Conservation (phyloP, 2,888 invertebrate genomes). For the Drosophila formosana region DNA sequence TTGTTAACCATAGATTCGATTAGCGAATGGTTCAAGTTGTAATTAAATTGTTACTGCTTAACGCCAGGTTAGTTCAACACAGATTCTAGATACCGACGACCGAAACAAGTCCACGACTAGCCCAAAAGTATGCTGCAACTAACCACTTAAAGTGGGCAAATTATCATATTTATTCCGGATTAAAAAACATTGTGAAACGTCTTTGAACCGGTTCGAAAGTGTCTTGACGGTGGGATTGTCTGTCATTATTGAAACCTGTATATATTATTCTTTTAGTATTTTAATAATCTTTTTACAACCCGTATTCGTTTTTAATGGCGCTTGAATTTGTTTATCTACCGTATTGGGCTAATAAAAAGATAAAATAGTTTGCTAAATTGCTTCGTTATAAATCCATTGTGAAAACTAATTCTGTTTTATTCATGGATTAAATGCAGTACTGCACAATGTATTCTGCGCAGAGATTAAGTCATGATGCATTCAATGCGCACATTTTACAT, state of each 20-base stretch:
- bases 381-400: background rate
- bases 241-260: too few species aligned
- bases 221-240: background rate
- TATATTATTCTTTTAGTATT: background rate
- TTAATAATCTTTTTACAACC: background rate
- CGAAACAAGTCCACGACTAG: background rate
- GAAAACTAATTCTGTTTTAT: conserved; percentile 19
- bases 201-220: background rate
- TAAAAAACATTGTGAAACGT: background rate
- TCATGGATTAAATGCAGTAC: conserved; percentile 5
- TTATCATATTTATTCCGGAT: background rate
- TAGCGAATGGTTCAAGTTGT: conserved; percentile 28
- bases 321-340: background rate
- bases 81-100: background rate
- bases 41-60: conserved; percentile 31
- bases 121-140: conserved; percentile 15
- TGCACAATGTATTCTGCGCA: conserved; percentile 23
- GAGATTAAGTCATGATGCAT: conserved; percentile 60
- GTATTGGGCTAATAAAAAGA: background rate
- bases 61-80: conserved; percentile 7
- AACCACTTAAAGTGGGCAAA: background rate
- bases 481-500: conserved; percentile 42
- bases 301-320: background rate
- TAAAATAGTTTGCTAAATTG: background rate
- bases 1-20: conserved; percentile 44